These are phyloP conservation scores for Bombus confusus DNA, from an alignment of 1,140 invertebrate species.

Conservation along the genomic window DNA sequence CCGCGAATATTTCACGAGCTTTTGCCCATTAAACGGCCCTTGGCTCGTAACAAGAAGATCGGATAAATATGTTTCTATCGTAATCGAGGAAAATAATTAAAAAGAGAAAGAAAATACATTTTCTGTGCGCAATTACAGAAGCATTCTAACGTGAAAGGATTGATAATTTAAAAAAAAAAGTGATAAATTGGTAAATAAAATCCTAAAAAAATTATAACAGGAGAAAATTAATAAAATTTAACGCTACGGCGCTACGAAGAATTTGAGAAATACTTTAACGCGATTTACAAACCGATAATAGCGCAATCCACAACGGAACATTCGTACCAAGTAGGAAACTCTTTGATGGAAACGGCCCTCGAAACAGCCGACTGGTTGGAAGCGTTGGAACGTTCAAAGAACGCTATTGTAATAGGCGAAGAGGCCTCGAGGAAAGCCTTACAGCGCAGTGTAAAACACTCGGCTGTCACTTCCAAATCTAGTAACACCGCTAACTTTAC, in stretches of 20 bases:
- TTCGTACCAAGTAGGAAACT: not conserved
- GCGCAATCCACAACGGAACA: too few species aligned
- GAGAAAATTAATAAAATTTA: too few species aligned
- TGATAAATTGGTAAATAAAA: too few species aligned
- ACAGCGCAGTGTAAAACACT: not conserved
- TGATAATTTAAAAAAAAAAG: too few species aligned
- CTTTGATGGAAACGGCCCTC: not conserved
- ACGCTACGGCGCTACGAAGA: not conserved
- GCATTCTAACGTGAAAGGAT: too few species aligned
- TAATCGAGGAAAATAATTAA: too few species aligned
- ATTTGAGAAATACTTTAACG: not conserved
- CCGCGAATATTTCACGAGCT: slow-evolving; percentile 26
- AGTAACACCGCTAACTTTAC: not conserved
- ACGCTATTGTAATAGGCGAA: slow-evolving; percentile 5
- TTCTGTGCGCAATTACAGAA: too few species aligned
- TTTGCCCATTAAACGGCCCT: not conserved
- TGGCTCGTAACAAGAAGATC: not conserved
- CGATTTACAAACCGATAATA: not conserved
- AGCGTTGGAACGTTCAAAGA: not conserved
- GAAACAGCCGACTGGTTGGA: not conserved
- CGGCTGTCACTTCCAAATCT: slow-evolving; percentile 1
- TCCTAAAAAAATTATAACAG: too few species aligned
- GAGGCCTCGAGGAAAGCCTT: slow-evolving; percentile 1
- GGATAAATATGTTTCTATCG: too few species aligned
- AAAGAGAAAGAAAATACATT: too few species aligned